Evolutionary conservation across 2,113 vertebrate species (phyloP).

Genomic region (Alectura lathami): DNA sequence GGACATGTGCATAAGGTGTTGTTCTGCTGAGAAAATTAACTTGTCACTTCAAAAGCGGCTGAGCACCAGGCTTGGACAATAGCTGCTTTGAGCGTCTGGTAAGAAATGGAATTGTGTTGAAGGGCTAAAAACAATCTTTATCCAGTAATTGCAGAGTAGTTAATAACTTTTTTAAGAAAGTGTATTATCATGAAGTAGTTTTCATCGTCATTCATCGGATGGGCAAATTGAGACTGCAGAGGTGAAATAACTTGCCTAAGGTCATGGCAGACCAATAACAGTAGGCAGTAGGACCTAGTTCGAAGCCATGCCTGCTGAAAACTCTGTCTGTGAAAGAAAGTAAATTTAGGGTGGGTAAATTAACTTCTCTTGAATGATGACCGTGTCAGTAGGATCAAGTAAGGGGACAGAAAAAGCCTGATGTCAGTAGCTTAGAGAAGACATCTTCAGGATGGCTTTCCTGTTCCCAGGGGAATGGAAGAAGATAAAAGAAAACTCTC

Average conservation of each 20-base stretch:
- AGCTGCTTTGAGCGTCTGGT: not conserved
- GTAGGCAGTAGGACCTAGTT: not conserved
- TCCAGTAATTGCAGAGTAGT: conserved; percentile 33
- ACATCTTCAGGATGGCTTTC: not conserved
- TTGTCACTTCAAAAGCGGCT: conserved; percentile 8
- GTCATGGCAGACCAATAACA: conserved; percentile 19
- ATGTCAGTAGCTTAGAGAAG: not conserved
- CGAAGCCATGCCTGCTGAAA: not conserved
- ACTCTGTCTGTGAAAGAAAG: not conserved
- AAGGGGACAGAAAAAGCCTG: not conserved
- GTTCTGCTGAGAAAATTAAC: not conserved
- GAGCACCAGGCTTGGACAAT: not conserved
- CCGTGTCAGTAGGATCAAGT: not conserved
- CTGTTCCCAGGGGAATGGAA: not conserved
- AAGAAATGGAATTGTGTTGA: conserved; percentile 11
- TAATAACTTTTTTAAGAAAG: not conserved
- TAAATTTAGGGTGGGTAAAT: not conserved
- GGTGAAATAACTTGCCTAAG: conserved; percentile 46
- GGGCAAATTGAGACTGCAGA: not conserved
- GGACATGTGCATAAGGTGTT: not conserved
- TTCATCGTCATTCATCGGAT: conserved; percentile 49
- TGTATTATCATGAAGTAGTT: not conserved
- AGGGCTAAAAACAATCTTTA: conserved; percentile 21
- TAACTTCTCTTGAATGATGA: conserved; percentile 56
- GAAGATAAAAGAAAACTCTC: not conserved